Evolutionary conservation across 2,113 vertebrate genomes (phyloP).

Genomic region (Syngnathoides biaculeatus): DNA sequence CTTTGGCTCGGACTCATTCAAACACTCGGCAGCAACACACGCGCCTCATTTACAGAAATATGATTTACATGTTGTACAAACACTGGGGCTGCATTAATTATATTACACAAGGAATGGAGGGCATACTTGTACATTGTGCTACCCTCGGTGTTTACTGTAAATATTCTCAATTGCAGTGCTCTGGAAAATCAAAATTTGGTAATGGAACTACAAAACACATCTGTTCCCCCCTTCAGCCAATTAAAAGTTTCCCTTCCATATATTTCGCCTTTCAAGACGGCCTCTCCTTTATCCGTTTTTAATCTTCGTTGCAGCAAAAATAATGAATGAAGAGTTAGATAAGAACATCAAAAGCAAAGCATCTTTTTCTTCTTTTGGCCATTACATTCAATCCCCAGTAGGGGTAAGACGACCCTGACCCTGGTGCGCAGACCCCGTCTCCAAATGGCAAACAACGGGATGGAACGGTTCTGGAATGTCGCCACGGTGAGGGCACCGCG

Average conservation of each 20-base stretch:
- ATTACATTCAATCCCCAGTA: not conserved
- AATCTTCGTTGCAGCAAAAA: conserved; percentile 24
- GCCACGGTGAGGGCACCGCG: conserved; percentile 31
- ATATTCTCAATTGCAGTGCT: conserved; percentile 48
- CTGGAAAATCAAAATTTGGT: conserved; percentile 53
- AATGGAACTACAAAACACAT: conserved; percentile 39
- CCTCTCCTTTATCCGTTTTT: conserved; percentile 30
- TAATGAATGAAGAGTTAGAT: conserved; percentile 43
- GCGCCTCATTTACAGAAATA: conserved; percentile 20
- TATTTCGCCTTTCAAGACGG: conserved; percentile 32
- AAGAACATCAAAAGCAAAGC: conserved; percentile 20
- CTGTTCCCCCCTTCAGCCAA: conserved; percentile 53
- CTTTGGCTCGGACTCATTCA: conserved; percentile 31
- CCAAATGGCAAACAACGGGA: conserved; percentile 21
- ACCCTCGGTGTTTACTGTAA: conserved; percentile 45
- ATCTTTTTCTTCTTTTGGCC: conserved; percentile 14
- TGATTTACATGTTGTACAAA: conserved; percentile 12
- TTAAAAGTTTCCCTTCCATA: conserved; percentile 63
- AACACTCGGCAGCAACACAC: conserved; percentile 11
- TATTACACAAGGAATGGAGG: not conserved
- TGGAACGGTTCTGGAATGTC: conserved; percentile 33
- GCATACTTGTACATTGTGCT: conserved; percentile 29
- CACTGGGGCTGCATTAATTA: conserved; percentile 7
- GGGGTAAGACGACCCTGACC: conserved; percentile 16
- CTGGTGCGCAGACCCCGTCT: conserved; percentile 12